These are phyloP conservation scores for Falco berigora DNA, from an alignment of 2,797 vertebrate species.

Conservation along the genomic window DNA sequence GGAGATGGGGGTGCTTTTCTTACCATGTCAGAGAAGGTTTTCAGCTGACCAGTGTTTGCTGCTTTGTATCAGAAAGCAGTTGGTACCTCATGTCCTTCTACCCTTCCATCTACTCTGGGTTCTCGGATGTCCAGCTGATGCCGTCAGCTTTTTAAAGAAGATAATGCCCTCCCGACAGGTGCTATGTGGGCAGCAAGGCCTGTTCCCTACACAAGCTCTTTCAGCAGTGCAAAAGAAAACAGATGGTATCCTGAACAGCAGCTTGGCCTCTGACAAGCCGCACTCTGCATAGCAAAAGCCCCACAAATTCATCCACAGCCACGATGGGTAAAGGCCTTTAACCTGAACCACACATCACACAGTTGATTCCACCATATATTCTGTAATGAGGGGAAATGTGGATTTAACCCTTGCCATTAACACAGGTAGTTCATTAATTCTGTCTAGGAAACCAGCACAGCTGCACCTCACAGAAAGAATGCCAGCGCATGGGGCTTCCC, in stretches of 20 bases:
- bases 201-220: background rate
- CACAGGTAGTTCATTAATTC: background rate
- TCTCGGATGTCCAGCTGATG: background rate
- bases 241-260: background rate
- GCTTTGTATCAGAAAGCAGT: background rate
- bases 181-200: background rate
- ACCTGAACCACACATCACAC: background rate
- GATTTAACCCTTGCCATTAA: background rate
- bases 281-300: background rate
- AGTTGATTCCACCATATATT: background rate
- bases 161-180: background rate
- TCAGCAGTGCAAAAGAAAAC: background rate
- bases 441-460: background rate
- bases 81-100: background rate
- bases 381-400: accelerated
- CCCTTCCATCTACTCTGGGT: background rate
- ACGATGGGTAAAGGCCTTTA: background rate
- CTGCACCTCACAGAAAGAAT: background rate
- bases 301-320: background rate
- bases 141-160: background rate
- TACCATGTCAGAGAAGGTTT: background rate
- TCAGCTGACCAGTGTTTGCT: background rate
- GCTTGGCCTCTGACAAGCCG: background rate
- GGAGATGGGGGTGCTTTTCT: background rate
- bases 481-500: accelerated